Evolutionary conservation across 1,140 invertebrate genomes (phyloP), one percentile per base, ranked within the genome.

Genomic region (Platorchestia sp.): DNA sequence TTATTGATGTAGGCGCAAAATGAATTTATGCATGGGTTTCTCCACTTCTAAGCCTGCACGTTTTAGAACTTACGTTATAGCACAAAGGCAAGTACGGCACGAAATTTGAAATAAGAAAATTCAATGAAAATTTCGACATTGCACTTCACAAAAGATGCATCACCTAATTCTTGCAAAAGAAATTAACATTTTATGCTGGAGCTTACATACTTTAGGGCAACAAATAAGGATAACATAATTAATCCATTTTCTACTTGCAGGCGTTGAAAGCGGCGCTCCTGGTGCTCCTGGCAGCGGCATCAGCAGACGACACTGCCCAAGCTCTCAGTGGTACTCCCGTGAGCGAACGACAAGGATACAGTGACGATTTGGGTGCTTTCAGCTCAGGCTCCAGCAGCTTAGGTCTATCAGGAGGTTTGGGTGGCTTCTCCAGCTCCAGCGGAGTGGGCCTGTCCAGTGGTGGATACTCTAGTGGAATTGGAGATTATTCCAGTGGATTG

Each of bases 321-420:
- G 87, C 87, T 14, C 87, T 89, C n/a, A 89, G 41, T 14, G 87
- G 87, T 16, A 89, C 87, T 89, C 43, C 87, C 87, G 43, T 45
- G 41, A 93, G 91, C 91, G 91, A 93, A 40, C 91, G 91, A 45
- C 91, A 93, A 47, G 91, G 91, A 45, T 93, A 93, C 45, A 40
- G 91, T 47, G 45, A n/a, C 10, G 45, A 40, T 44, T 47, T 93
- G 36, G 45, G 44, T 44, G 10, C 7, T 16, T 45, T 10, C 87
- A 90, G 87, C 87, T 14, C 41, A 43, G 41, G 41, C 5, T 19
- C 5, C 87, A 90, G 87, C 87, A 90, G 87, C 41, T 10, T 75
- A 75, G 59, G 59, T 22, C 59, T 75, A 75, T 89, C 87, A 3
- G 27, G 87, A 5, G 44, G 91, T 40, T 40, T 93, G 0, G 91